Evolutionary conservation across 1,140 invertebrate genomes (phyloP), one percentile per base, ranked within the genome.

Genomic region (Conus betulinus): DNA sequence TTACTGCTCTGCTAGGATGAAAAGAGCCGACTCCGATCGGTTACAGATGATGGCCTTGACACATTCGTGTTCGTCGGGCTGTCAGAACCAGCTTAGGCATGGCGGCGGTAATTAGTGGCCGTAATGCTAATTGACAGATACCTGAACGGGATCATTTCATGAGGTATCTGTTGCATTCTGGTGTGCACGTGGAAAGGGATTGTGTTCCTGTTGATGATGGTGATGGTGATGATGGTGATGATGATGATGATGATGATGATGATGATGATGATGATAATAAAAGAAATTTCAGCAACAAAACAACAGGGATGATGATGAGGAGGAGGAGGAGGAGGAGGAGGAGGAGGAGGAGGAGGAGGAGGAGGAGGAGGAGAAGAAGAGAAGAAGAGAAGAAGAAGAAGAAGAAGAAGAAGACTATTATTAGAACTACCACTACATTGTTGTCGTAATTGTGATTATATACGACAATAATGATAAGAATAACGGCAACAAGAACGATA

Each of bases 181-280:
- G 71, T 71, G 71, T 74, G 71, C 71, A 74, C 17, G 71, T 20
- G 71, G 17, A 20, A 74, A 74, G 17, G 71, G 25, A 74, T 20
- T 20, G 25, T 20, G 25, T 74, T 20, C 71, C 25, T 74, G 25
- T 20, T 74, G 25, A 74, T 74, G 71, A 74, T 74, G 25, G 25
- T 20, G 25, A 74, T 20, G 25, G 71, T 74, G 25, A 25, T 74
- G 71, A 3, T 74, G 25, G 3, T 74, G 71, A 74, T 74, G 39
- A 74, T 74, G 71, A 3, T 74, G 71, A 74, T 74, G 71, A 74
- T 74, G 71, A 74, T 74, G 71, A 74, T 2, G 71, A 55, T 85
- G 52, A 85, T 85, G 52, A 55, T 85, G n/a, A 25, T 85, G 84
- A 85, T 85, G 84, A 85, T 85, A 53, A 85, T 74, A 3, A 74